Conservation (phyloP, 2,797 vertebrate species). For the Scyliorhinus canicula region DNA sequence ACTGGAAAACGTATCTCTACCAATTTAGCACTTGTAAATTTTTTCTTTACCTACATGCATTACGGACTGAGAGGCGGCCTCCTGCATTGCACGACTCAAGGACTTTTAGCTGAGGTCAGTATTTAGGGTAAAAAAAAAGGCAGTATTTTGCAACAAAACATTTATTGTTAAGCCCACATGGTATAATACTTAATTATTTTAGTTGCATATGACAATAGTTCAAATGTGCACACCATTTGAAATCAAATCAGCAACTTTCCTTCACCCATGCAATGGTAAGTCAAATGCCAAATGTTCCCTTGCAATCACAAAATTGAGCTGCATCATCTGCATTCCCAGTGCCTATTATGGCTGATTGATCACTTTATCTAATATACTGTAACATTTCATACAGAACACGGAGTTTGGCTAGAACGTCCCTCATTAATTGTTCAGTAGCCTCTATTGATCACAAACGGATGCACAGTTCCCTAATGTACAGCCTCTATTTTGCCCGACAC, state of each 20-base stretch:
- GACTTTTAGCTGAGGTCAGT: background rate
- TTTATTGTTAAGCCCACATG: background rate
- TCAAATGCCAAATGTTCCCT: background rate
- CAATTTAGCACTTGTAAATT: background rate
- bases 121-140: background rate
- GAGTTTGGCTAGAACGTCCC: background rate
- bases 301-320: background rate
- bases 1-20: background rate
- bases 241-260: background rate
- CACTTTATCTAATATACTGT: slow-evolving; percentile 9
- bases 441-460: background rate
- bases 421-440: background rate
- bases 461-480: background rate
- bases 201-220: background rate
- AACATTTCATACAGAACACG: background rate
- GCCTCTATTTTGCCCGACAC: slow-evolving; percentile 20
- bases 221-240: background rate
- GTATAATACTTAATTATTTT: background rate
- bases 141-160: background rate
- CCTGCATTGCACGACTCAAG: background rate
- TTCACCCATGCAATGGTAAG: background rate
- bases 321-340: background rate
- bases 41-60: background rate
- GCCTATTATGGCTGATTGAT: background rate
- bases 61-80: background rate